Percentiles rank a stretch among this genome's conserved stretches.
phyloP scores from a whole-genome alignment of 2,113 vertebrate species.

The Campylomormyrus tamandua region DNA sequence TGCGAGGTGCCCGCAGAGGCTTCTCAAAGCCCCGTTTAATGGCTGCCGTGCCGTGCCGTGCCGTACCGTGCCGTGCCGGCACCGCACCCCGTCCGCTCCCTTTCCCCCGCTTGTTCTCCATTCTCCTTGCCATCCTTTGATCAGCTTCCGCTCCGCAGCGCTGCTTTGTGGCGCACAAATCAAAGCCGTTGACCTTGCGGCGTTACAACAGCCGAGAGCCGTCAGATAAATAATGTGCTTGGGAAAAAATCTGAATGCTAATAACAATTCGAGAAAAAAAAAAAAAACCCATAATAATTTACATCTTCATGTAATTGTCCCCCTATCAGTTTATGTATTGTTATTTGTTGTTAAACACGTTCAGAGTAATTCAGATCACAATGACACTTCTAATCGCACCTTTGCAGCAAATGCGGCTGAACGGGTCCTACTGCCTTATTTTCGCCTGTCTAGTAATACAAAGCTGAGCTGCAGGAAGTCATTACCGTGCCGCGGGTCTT shows the following conservation, averaged over 20 bases:
- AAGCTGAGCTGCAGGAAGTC: constrained; percentile 1
- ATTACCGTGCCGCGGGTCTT: constrained; percentile 1
- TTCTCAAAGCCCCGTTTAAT: neutral
- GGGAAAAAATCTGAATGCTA: neutral
- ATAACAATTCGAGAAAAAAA: neutral
- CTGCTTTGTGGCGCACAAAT: neutral
- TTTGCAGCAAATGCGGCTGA: neutral
- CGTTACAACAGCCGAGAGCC: neutral
- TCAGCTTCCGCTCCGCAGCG: neutral
- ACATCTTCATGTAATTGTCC: neutral
- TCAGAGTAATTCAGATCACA: neutral
- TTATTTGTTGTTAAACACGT: neutral
- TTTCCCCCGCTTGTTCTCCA: neutral
- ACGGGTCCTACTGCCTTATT: neutral
- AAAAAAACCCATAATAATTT: neutral
- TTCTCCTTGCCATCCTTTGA: neutral
- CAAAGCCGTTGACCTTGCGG: constrained; percentile 3
- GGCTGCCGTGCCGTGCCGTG: neutral
- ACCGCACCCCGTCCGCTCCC: neutral
- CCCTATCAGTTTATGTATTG: neutral
- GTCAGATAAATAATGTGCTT: neutral
- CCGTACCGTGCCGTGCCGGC: neutral
- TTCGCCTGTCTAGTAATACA: neutral
- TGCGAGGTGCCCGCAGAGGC: neutral
- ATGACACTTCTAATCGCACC: neutral